Base-by-base conservation (phyloP, 2,888 invertebrate genomes). In the Hydroisotoma schaefferi region DNA sequence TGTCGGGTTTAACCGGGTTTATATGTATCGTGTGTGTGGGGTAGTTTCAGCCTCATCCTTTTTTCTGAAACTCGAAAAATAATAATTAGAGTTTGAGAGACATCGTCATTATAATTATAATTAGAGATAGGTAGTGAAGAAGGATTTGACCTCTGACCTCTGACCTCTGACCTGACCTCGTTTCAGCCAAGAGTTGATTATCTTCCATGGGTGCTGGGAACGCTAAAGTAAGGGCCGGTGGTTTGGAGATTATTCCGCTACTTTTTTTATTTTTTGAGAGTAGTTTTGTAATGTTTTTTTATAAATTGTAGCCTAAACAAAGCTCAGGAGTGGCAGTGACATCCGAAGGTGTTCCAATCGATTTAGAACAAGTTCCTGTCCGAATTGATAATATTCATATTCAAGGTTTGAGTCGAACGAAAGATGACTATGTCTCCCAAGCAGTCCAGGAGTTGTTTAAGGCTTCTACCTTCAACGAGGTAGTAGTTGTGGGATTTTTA, bases 371-470 rank as follows among this genome's bases (percentile, higher is more conserved):
- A 18, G 63, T 72, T 18, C 70, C 70, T 86, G 91, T 89, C 0
- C 82, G 88, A 55, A 93, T 97, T 1, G 90, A 94, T 75, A 83
- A 85, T 69, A 84, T 97, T 27, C 85, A 90, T 72, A 83, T 97
- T 51, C 88, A 90, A 74, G 95, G 95, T 0, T 77, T 97, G 18
- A 80, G 79, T 38, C 81, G 94, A 61, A 97, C 95, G 1, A 90
- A 91, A 77, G 88, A 94, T 76, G 94, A 95, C 75, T 85, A 94
- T 70, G 81, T 97, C 33, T 81, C 84, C 70, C 83, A 85, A 72
- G 87, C 89, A 27, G 85, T 95, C 0, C 81, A 85, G 57, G 88
- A 89, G 8, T 80, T 98, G 20, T 93, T 97, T 77, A 84, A 84
- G 68, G 90, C 91, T 0, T 81, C 81, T 6, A 90, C 89, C 78